Evolutionary conservation across 2,888 invertebrate genomes (phyloP).

Genomic region (Hydrotaea cyrtoneurina): DNA sequence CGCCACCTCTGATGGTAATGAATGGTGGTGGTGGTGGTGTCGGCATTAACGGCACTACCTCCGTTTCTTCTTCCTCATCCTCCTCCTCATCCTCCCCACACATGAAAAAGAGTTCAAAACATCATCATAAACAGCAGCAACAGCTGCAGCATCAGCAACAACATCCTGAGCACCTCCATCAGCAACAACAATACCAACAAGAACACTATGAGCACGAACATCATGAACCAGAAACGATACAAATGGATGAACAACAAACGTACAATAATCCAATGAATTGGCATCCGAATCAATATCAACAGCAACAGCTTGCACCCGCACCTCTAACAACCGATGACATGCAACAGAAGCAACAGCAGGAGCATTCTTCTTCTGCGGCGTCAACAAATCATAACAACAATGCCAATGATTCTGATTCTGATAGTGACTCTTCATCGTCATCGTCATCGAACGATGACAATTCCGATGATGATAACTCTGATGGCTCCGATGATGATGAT

Average conservation of each 20-base stretch:
- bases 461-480: conserved; percentile 68
- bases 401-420: conserved; percentile 66
- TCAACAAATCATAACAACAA: conserved; percentile 54
- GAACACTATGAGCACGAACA: conserved; percentile 62
- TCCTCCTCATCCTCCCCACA: conserved; percentile 43
- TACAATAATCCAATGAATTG: conserved; percentile 46
- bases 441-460: conserved; percentile 75
- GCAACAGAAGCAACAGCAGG: conserved; percentile 54
- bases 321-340: conserved; percentile 49
- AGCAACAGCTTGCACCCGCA: conserved; percentile 54
- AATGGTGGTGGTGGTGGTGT: conserved; percentile 11
- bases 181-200: conserved; percentile 63
- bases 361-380: conserved; percentile 46
- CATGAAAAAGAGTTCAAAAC: conserved; percentile 59
- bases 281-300: conserved; percentile 59
- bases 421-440: conserved; percentile 73
- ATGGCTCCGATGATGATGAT: conserved; percentile 66
- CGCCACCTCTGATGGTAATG: conserved; percentile 62
- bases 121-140: conserved; percentile 59
- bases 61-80: conserved; percentile 13
- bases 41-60: background rate
- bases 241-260: conserved; percentile 47
- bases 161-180: conserved; percentile 18
- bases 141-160: conserved; percentile 60
- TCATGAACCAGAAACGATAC: conserved; percentile 71